These are phyloP conservation scores for Listronotus bonariensis DNA, from an alignment of 1,140 invertebrate species.

Conservation along the genomic window DNA sequence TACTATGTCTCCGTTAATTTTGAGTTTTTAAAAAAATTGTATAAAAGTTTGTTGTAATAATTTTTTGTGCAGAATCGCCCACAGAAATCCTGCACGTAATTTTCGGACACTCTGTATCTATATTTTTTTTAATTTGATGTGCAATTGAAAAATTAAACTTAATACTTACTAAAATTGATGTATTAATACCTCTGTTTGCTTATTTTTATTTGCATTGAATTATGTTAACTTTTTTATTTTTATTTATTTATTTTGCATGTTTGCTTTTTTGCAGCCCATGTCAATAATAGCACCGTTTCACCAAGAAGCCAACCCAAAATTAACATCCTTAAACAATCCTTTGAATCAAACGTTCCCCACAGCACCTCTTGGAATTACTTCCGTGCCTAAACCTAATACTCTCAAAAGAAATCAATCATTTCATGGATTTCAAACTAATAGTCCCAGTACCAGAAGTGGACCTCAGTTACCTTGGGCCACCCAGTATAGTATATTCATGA, in stretches of 20 bases:
- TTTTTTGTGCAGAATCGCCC: too few species aligned
- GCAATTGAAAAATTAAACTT: too few species aligned
- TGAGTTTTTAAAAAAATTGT: too few species aligned
- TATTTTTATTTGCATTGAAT: slow-evolving; percentile 1
- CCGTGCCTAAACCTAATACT: slow-evolving; percentile 15
- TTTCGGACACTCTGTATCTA: too few species aligned
- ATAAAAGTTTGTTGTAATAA: too few species aligned
- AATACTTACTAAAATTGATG: too few species aligned
- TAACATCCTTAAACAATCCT: slow-evolving; percentile 6
- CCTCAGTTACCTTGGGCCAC: slow-evolving; percentile 29
- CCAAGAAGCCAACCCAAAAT: slow-evolving; percentile 37
- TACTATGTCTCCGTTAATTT: too few species aligned
- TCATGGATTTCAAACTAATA: slow-evolving; percentile 48
- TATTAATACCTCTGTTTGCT: neutral
- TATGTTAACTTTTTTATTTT: slow-evolving; percentile 27
- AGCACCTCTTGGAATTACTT: slow-evolving; percentile 2
- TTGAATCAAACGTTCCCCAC: slow-evolving; percentile 17
- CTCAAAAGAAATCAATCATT: slow-evolving; percentile 53
- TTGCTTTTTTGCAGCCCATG: slow-evolving; percentile 52
- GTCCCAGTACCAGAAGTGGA: neutral
- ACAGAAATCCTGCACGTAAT: too few species aligned
- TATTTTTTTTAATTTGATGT: too few species aligned
- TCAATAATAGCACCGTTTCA: slow-evolving; percentile 54
- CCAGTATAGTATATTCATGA: slow-evolving; percentile 33
- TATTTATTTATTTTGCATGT: slow-evolving; percentile 50